Base-by-base conservation (phyloP, 2,888 invertebrate genomes). In the Gymnoscelis rufifasciata region DNA sequence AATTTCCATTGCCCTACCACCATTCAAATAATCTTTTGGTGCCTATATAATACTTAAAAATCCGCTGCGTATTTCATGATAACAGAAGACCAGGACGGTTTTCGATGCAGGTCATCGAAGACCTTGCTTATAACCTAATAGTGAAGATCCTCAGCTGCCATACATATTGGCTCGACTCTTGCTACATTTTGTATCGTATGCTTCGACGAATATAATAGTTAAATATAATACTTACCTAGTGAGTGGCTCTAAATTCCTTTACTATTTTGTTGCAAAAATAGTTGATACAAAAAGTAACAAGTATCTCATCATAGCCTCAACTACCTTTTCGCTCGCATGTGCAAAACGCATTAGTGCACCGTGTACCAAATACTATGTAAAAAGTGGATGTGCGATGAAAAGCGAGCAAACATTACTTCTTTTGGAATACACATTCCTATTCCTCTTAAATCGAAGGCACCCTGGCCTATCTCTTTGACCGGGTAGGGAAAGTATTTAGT, bases 21-120 rank as follows among this genome's bases (percentile, higher is more conserved):
- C 71, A 72, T 50, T 47, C 74, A 74, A 78, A 74, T 19, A 70
- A 77, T 74, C 78, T 78, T 84, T 87, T 86, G 87, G 87, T 80
- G 77, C 71, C 68, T 71, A 19, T n/a, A n/a, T 83, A 86, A 86
- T 87, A 86, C 84, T 86, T 83, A 69, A 68, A 62, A 68, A 56
- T 52, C 60, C 59, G 55, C 59, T 55, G 47, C 55, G 59, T 59
- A 52, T 59, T 44, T 40, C 19, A 51, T 52, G 44, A 56, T 51
- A 41, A 36, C 24, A 38, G 53, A 63, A 56, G 60, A 56, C 58
- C 57, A 59, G 65, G 68, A 68, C 63, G 66, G 66, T 60, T 63
- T 40, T 51, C 54, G 48, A 53, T 43, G 39, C 44, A 47, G 43
- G 41, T 41, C 33, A 43, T 33, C 38, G 30, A 35, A 47, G 37